Evolutionary conservation across 2,797 vertebrate species (phyloP).

Genomic region (Pseudopleuronectes americanus): DNA sequence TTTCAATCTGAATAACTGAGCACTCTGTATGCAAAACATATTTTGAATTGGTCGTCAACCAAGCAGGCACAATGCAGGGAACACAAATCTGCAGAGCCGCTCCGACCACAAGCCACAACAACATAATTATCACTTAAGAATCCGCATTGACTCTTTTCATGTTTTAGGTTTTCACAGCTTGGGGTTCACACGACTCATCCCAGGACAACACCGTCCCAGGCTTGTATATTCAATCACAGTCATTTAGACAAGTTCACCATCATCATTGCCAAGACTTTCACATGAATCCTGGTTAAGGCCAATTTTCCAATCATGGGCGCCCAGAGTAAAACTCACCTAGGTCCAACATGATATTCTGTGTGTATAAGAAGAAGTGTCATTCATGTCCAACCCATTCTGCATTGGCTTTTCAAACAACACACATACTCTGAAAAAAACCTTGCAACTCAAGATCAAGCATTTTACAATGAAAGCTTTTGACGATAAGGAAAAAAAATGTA

Average conservation of each 20-base stretch:
- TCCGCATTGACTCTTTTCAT: background rate
- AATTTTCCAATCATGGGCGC: conserved; percentile 5
- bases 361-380: conserved; percentile 28
- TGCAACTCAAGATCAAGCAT: conserved; percentile 48
- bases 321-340: conserved; percentile 52
- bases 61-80: background rate
- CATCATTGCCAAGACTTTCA: background rate
- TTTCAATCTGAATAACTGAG: background rate
- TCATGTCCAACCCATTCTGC: conserved; percentile 29
- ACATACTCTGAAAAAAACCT: conserved; percentile 30
- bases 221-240: background rate
- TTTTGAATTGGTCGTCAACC: background rate
- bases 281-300: conserved; percentile 5
- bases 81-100: background rate
- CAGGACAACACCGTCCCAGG: background rate
- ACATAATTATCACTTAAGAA: background rate
- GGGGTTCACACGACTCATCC: background rate
- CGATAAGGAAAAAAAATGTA: conserved; percentile 49
- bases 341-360: conserved; percentile 32
- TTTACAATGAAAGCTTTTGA: conserved; percentile 52
- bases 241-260: background rate
- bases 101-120: background rate
- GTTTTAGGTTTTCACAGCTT: background rate
- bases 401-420: conserved; percentile 28
- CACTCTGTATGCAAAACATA: background rate